Percentiles rank a stretch among this genome's conserved stretches.
Evolutionary conservation across 2,113 vertebrate species (phyloP).

Genomic region (Lathamus discolor): DNA sequence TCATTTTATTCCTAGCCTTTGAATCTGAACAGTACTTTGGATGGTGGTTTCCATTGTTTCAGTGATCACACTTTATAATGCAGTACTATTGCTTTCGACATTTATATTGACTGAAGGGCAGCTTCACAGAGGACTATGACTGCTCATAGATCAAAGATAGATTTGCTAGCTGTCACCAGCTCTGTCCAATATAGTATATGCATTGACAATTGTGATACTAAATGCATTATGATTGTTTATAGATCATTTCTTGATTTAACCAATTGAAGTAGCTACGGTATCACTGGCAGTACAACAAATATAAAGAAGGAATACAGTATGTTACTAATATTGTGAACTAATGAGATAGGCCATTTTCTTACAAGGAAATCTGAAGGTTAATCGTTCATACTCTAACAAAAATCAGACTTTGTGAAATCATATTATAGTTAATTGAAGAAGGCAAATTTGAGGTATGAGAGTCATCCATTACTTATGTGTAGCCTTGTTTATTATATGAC

Average conservation of each 20-base stretch:
- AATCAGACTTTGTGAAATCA: conserved; percentile 53
- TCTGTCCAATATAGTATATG: conserved; percentile 1
- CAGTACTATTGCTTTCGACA: neutral
- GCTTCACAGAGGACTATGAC: neutral
- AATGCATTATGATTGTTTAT: conserved; percentile 46
- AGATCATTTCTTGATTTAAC: conserved; percentile 55
- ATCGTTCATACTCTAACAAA: conserved; percentile 58
- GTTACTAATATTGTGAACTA: conserved; percentile 65
- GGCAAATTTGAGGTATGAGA: conserved; percentile 50
- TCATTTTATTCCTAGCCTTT: neutral
- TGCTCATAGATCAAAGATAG: conserved; percentile 6
- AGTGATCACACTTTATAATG: neutral
- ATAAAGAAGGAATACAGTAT: conserved; percentile 67
- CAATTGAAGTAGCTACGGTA: conserved; percentile 16
- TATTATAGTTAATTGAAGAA: conserved; percentile 71
- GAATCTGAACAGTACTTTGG: neutral
- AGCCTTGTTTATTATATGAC: conserved; percentile 29
- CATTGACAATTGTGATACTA: conserved; percentile 22
- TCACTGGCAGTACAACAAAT: conserved; percentile 45
- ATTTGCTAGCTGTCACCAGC: neutral
- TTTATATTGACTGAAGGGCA: neutral
- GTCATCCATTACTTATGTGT: conserved; percentile 57
- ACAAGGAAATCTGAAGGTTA: conserved; percentile 71
- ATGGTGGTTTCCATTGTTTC: neutral
- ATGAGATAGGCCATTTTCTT: conserved; percentile 64